phyloP scores from a whole-genome alignment of 1,140 invertebrate genomes.

The Anastrepha obliqua region DNA sequence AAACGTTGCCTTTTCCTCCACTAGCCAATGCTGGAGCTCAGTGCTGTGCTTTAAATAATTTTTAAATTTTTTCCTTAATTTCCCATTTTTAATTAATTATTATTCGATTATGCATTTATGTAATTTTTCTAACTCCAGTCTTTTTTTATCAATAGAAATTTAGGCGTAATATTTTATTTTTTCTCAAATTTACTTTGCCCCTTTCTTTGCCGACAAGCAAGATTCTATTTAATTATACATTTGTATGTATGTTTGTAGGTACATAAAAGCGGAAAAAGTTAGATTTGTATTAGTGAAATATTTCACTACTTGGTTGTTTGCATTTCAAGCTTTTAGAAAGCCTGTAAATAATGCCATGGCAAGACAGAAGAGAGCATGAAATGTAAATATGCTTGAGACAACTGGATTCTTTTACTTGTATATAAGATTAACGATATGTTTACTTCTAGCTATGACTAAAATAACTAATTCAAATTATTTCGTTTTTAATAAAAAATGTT shows the following conservation, averaged over 20 bases:
- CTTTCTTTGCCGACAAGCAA: background rate
- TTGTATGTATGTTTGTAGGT: background rate
- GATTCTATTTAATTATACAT: background rate
- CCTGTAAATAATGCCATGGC: background rate
- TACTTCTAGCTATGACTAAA: background rate
- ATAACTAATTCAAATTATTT: background rate
- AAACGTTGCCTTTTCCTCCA: background rate
- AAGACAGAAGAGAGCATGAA: background rate
- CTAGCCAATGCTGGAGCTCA: slow-evolving; percentile 19
- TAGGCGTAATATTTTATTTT: slow-evolving; percentile 27
- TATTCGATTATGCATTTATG: background rate
- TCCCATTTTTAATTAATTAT: slow-evolving; percentile 47
- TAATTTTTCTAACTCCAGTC: slow-evolving; percentile 42
- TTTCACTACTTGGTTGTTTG: background rate
- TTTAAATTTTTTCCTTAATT: slow-evolving; percentile 21
- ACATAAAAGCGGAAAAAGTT: slow-evolving; percentile 48
- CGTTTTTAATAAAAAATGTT: background rate
- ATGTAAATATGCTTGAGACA: background rate
- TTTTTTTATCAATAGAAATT: slow-evolving; percentile 55
- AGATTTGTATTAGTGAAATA: background rate
- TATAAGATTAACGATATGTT: slow-evolving; percentile 51
- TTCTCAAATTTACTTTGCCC: slow-evolving; percentile 20
- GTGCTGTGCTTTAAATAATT: background rate
- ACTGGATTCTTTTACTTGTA: background rate
- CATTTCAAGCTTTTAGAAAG: slow-evolving; percentile 3